These are phyloP conservation scores for Polyergus mexicanus DNA, from an alignment of 1,140 invertebrate species.

Conservation along the genomic window DNA sequence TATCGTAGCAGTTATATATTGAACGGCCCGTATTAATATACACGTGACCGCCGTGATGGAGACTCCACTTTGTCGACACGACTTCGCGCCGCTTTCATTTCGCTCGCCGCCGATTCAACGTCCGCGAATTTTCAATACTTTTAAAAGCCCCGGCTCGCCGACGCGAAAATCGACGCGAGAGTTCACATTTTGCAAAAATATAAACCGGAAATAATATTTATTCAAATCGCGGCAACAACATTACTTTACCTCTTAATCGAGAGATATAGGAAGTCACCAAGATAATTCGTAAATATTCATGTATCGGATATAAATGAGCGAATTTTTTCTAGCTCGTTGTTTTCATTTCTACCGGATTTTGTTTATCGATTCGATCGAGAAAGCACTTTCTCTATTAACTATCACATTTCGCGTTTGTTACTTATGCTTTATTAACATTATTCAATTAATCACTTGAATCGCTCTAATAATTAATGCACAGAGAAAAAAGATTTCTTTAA, in stretches of 20 bases:
- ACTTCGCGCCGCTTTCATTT: constrained; percentile 1
- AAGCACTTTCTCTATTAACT: constrained; percentile 1
- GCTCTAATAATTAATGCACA: neutral
- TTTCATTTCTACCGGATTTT: constrained; percentile 36
- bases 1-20: constrained; percentile 58
- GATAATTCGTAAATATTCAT: constrained; percentile 38
- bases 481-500: too few relatives aligned
- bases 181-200: neutral
- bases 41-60: constrained; percentile 41
- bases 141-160: neutral
- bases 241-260: too few relatives aligned
- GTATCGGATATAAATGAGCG: neutral
- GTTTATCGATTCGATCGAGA: neutral
- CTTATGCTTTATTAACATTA: neutral
- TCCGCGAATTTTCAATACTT: constrained; percentile 15
- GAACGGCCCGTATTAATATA: constrained; percentile 51
- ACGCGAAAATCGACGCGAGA: neutral
- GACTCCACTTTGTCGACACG: constrained; percentile 25
- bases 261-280: neutral
- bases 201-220: constrained; percentile 16
- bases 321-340: constrained; percentile 11
- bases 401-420: neutral
- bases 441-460: neutral
- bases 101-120: neutral
- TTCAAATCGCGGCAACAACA: constrained; percentile 9